Evolutionary conservation across 37 sponge, comb jelly and placozoan species (phyloP).

Genomic region (Mnemiopsis leidyi): DNA sequence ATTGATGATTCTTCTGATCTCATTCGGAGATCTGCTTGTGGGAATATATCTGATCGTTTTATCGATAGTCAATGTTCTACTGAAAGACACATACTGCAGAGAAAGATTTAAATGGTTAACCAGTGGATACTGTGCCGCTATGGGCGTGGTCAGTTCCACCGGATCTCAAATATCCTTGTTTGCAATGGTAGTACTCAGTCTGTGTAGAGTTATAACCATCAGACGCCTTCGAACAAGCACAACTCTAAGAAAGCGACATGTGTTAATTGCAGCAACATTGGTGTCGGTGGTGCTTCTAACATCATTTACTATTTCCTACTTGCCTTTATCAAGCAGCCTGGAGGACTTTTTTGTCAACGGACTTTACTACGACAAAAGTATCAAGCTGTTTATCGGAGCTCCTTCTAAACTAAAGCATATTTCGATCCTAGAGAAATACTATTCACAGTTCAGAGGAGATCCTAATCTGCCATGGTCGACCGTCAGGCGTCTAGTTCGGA

Average conservation of each 20-base stretch:
- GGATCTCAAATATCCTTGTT: background rate
- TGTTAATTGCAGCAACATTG: background rate
- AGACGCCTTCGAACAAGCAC: background rate
- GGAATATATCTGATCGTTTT: background rate
- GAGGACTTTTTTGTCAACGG: constrained; percentile 14
- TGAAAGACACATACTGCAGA: background rate
- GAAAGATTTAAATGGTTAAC: background rate
- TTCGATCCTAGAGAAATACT: background rate
- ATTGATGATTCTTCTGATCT: background rate
- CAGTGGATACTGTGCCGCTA: background rate
- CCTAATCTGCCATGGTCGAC: background rate
- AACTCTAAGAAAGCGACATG: background rate
- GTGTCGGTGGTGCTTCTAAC: background rate
- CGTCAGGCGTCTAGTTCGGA: background rate
- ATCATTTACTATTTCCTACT: background rate
- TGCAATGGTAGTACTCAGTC: background rate
- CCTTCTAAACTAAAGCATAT: background rate
- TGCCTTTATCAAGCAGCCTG: background rate
- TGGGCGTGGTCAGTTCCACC: background rate
- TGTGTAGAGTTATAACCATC: background rate
- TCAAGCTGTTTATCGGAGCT: constrained; percentile 2
- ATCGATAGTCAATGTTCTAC: background rate
- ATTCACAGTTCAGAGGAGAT: background rate
- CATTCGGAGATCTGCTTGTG: background rate
- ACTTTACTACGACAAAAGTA: background rate